A percentile compares a stretch with the other conserved stretches of the same genome.
These are phyloP conservation scores for Samia ricini DNA, from an alignment of 1,140 invertebrate genomes.

Conservation along the genomic window DNA sequence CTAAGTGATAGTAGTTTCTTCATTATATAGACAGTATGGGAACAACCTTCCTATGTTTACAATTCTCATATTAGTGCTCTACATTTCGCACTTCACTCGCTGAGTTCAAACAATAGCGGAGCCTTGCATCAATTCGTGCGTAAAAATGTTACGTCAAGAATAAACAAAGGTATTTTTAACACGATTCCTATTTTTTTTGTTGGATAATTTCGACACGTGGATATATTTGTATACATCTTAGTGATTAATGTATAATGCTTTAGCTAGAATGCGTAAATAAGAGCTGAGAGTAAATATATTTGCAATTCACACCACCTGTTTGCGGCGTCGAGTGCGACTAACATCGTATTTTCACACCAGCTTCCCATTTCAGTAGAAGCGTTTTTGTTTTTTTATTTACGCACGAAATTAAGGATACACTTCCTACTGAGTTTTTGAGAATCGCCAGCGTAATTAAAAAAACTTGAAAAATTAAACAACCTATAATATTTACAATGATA, in stretches of 20 bases:
- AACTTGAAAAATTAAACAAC: no score
- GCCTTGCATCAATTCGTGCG: conserved; percentile 29
- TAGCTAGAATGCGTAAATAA: not conserved
- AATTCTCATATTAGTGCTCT: conserved; percentile 29
- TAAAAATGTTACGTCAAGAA: conserved; percentile 21
- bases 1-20: conserved; percentile 19
- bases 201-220: conserved; percentile 16
- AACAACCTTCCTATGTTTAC: conserved; percentile 25
- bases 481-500: no score
- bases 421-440: not conserved
- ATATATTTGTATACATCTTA: no score
- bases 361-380: conserved; percentile 30
- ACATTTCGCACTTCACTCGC: conserved; percentile 25
- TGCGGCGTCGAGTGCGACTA: conserved; percentile 9
- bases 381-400: conserved; percentile 11
- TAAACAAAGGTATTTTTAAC: conserved; percentile 22
- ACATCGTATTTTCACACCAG: conserved; percentile 36
- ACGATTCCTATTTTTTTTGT: conserved; percentile 17
- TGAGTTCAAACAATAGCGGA: conserved; percentile 23
- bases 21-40: conserved; percentile 4
- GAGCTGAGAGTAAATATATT: conserved; percentile 14
- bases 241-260: not conserved
- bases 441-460: not conserved
- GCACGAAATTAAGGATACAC: not conserved
- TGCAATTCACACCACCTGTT: conserved; percentile 38